Base-by-base conservation (phyloP, 2,888 invertebrate genomes). In the Cantharis flavilabris region DNA sequence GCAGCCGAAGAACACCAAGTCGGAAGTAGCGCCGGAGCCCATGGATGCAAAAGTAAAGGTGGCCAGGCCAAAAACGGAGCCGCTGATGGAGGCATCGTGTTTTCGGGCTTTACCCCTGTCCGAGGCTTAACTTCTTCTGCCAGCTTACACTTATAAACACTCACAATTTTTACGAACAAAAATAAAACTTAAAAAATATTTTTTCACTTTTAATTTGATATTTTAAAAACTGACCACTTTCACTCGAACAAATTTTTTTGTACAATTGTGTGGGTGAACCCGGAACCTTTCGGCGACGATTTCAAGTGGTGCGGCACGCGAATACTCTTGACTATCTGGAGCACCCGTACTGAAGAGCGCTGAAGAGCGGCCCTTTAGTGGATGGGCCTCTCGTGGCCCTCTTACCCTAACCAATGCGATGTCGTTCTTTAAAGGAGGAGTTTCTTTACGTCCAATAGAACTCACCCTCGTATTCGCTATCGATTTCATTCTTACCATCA, bases 61-160 rank as follows among this genome's bases (percentile, higher is more conserved):
- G 94, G 93, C 94, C 94, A 94, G 16, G 93, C 93, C 86, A 94
- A 88, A 86, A 94, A 90, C 75, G 94, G 93, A n/a, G 86, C 88
- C 78, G 87, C 88, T 71, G 86, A 86, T 16, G 83, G 75, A 67
- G 82, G 79, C 73, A 81, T 78, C 16, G 28, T 28, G 62, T 64
- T 77, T 72, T 77, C 81, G 73, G 80, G 78, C 76, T 82, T 81
- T 62, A 81, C 80, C 80, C 80, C 79, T 23, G 81, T 79, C 81
- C 82, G 81, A 78, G 83, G 80, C 82, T 85, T 85, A 72, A 82
- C 83, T 76, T 88, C 88, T 78, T 86, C 87, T 84, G 88, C 88
- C 88, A 88, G 87, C 26, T 76, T 85, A 85, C 85, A 71, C 18
- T 69, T 20, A 26, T 30, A 49, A 13, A 14, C 18, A 62, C 71